phyloP scores from a whole-genome alignment of 2,113 vertebrate genomes.

The Hemicordylus capensis region DNA sequence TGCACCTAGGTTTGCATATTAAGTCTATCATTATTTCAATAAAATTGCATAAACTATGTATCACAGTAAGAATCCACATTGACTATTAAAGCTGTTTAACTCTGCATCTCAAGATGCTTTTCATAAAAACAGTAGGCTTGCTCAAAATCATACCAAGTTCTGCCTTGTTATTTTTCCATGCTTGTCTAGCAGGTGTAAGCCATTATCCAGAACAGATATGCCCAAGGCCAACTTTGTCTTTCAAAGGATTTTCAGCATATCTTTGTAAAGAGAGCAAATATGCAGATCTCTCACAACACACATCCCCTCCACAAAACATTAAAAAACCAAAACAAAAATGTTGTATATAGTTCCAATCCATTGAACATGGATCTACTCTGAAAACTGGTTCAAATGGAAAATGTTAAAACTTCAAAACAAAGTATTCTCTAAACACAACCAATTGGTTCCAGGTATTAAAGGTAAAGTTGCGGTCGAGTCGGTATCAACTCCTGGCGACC shows the following conservation, averaged over 20 bases:
- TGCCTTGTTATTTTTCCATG: slow-evolving; percentile 55
- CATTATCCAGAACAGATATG: slow-evolving; percentile 57
- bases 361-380: slow-evolving; percentile 48
- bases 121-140: slow-evolving; percentile 59
- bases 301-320: no score
- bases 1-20: slow-evolving; percentile 33
- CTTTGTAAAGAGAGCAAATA: slow-evolving; percentile 59
- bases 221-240: slow-evolving; percentile 58
- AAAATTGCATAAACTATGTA: slow-evolving; percentile 39
- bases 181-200: slow-evolving; percentile 66
- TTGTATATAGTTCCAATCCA: slow-evolving; percentile 66
- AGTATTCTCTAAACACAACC: slow-evolving; percentile 34
- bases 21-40: slow-evolving; percentile 24
- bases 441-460: slow-evolving; percentile 47
- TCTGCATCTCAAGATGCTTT: slow-evolving; percentile 56
- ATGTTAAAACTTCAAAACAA: slow-evolving; percentile 56
- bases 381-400: no score
- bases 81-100: slow-evolving; percentile 63
- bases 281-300: slow-evolving; percentile 48
- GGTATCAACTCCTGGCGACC: no score
- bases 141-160: slow-evolving; percentile 60
- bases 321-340: no score
- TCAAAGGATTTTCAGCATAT: slow-evolving; percentile 51
- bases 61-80: slow-evolving; percentile 28
- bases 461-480: no score